phyloP scores from a whole-genome alignment of 2,888 invertebrate species.

The Himalopsyche kuldschensis region DNA sequence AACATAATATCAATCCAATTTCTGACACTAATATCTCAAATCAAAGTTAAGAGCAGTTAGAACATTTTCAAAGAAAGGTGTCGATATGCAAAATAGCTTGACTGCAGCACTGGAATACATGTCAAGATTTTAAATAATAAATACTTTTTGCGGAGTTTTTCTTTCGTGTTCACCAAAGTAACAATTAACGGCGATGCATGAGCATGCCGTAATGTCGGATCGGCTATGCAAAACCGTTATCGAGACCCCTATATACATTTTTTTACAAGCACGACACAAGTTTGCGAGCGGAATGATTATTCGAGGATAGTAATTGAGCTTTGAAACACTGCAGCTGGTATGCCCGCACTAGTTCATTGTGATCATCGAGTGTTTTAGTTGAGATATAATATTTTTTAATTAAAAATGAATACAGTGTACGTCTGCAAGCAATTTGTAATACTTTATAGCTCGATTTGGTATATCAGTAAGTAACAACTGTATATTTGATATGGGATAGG shows the following conservation, averaged over 20 bases:
- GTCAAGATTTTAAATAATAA: background rate
- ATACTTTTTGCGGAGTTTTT: background rate
- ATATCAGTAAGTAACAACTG: too few relatives aligned
- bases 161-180: background rate
- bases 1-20: too few relatives aligned
- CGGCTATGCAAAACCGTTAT: background rate
- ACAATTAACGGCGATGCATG: background rate
- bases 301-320: background rate
- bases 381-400: background rate
- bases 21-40: too few relatives aligned
- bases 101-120: background rate
- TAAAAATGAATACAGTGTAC: too few relatives aligned
- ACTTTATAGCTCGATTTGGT: too few relatives aligned
- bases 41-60: too few relatives aligned
- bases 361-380: background rate
- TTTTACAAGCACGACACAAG: background rate
- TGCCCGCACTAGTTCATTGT: background rate
- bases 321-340: background rate
- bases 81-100: background rate
- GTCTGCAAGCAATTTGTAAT: too few relatives aligned
- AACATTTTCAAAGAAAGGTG: too few relatives aligned
- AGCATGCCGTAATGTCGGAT: background rate
- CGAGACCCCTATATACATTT: background rate
- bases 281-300: background rate
- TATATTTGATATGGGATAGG: too few relatives aligned